Percentiles rank a stretch among this genome's conserved stretches.
These are phyloP conservation scores for Megaceryle torquata DNA, from an alignment of 2,113 vertebrate species.

Conservation along the genomic window DNA sequence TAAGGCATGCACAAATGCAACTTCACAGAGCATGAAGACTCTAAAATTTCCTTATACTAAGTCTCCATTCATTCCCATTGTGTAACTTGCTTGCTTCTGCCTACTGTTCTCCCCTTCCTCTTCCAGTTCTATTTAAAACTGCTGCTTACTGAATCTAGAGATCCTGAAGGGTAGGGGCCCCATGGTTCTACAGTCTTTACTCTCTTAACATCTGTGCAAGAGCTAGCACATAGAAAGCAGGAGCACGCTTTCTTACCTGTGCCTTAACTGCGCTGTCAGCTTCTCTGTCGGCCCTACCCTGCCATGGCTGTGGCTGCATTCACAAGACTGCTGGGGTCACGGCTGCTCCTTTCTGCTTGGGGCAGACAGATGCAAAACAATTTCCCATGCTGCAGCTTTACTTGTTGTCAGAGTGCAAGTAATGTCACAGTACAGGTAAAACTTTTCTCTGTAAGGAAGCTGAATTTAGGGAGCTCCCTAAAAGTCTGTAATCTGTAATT, in stretches of 20 bases:
- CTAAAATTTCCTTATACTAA: background rate
- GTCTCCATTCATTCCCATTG: background rate
- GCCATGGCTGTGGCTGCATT: background rate
- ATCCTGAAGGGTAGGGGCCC: background rate
- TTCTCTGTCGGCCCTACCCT: background rate
- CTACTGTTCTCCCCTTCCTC: background rate
- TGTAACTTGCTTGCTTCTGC: background rate
- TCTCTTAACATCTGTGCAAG: background rate
- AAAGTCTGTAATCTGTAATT: slow-evolving; percentile 7
- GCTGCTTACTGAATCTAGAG: background rate
- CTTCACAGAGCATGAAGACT: background rate
- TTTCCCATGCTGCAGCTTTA: accelerated
- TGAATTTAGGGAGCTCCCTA: background rate
- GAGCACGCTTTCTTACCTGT: accelerated
- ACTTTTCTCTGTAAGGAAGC: background rate
- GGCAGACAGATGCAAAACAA: accelerated
- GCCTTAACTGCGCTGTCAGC: background rate
- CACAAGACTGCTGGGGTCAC: background rate
- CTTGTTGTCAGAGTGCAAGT: too few species aligned
- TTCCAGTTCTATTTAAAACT: background rate
- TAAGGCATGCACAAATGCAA: background rate
- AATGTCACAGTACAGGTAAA: background rate
- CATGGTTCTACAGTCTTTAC: background rate
- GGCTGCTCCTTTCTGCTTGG: background rate
- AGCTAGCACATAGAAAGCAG: background rate